Base-by-base conservation (phyloP, 2,113 vertebrate genomes). In the Thunnus maccoyii region DNA sequence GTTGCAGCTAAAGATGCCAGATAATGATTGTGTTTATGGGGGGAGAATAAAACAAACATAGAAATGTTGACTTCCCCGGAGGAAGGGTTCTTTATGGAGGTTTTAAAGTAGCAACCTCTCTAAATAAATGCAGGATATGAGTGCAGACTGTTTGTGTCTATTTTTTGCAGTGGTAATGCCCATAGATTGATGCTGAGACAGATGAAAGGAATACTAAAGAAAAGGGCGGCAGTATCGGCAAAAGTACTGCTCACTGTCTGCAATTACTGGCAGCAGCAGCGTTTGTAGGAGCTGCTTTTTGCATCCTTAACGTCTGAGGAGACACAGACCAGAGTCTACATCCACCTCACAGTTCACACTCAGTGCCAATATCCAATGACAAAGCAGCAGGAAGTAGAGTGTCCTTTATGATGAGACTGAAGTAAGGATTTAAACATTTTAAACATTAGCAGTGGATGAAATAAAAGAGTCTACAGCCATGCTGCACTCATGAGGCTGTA, bases 171-270 rank as follows among this genome's bases (percentile, higher is more conserved):
- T 13, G 56, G 58, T 75, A 25, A 80, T 76, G 67, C 61, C 71
- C 41, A 51, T 8, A 61, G 84, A 82, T 75, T 56, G 69, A 22
- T 55, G 61, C 72, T 63, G 77, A 69, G 69, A 27, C 0, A 76
- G 84, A 86, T 86, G 74, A 84, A 84, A 89, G 81, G 22, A 56
- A 56, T 4, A 15, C 56, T 44, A 27, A 44, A 4, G 22, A 3
- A 36, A 50, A 32, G 65, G 76, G 22, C 5, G 11, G 58, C 48
- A 60, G 46, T 20, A 32, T 20, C 3, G 72, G 69, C 2, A 7
- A 46, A 66, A 81, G 81, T 54, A n/a, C 63, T 44, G 50, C 78
- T 54, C 16, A 2, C 27, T 36, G 74, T 30, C 56, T 60, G 58
- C 41, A 10, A 46, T 85, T 83, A 76, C 71, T 5, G 66, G 65